Base-by-base conservation (phyloP, 2,797 vertebrate species). In the Gadopsis marmoratus region DNA sequence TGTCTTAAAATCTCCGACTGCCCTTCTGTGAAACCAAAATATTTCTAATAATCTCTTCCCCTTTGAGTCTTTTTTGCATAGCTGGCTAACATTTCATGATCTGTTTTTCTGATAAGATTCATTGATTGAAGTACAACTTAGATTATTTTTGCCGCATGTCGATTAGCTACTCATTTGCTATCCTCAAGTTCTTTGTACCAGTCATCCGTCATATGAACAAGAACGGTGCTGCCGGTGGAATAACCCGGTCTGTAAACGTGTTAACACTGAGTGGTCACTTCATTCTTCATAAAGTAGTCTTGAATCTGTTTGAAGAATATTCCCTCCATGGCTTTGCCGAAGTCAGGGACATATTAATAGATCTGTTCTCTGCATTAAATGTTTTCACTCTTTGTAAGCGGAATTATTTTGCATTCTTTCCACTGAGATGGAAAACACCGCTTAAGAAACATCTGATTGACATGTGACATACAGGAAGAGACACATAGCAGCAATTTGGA, bases 41-140 rank as follows among this genome's bases (percentile, higher is more conserved):
- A 71, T 82, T 50, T 71, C 19, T 39, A 14, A 50, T 47, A 3
- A 13, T 48, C 11, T 31, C 29, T 63, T 75, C 9, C 11, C 12
- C 4, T 65, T 48, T n/a, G 1, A 50, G 45, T 76, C 4, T 37
- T 2, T 64, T 33, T 35, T 3, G 7, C 0, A 14, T 9, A 31
- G 11, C 26, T 26, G 5, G 9, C 33, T 37, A 45, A 51, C 14
- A 43, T 51, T 37, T 53, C 5, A 50, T 14, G 10, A 26, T 39
- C 33, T 66, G 33, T 0, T 14, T 54, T 66, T 67, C 4, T 53
- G 7, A 6, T 4, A 19, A 39, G 19, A 37, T 31, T 45, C 11
- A 10, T 6, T 17, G 48, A 61, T 35, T 39, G 3, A 54, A 61
- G 4, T 37, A 14, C 26, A 26, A 26, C 26, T 26, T 26, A 1